Evolutionary conservation across 2,113 vertebrate genomes (phyloP), one percentile per base, ranked within the genome.

Genomic region (Melozone crissalis): DNA sequence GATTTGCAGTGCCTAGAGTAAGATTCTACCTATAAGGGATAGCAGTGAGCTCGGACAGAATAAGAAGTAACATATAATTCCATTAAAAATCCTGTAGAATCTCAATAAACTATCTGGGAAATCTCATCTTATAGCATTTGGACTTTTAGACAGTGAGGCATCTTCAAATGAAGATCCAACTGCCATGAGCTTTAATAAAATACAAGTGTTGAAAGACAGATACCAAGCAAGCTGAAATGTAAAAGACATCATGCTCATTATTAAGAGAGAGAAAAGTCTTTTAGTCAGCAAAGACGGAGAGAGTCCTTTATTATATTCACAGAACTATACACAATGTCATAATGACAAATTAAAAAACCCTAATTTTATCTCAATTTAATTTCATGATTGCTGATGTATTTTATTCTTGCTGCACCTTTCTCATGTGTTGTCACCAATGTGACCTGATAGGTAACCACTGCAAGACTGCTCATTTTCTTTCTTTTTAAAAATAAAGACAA

Each of bases 401-500:
- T 87, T 58, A 43, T 26, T 52, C 8, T 71, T 66, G 22, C 27
- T 85, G 10, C 27, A 57, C 15, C 27, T 84, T 68, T 73, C 66
- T 59, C 16, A 10, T 35, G 3, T 28, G 24, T 93, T 80, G 86
- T 84, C 78, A 94, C 18, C 33, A 75, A 49, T n/a, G 31, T 39
- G 51, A 89, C 3, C 58, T 84, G 74, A 79, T 68, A 78, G 33
- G 52, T 82, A 49, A 43, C 37, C 21, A 35, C 18, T 93, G 57
- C 37, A 96, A 84, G 49, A 65, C 37, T 80, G 17, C 9, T 95
- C 35, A 58, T 59, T 91, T 86, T 79, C 9, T 85, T 16, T 74
- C 11, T 95, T 57, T 95, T 86, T 35, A 82, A 81, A 84, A 91
- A 88, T 9, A 61, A 95, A 88, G 76, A 78, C 65, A 54, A 46